Percentiles rank a stretch among this genome's conserved stretches.
phyloP scores from a whole-genome alignment of 2,888 invertebrate species.

The Tetropium fuscum region DNA sequence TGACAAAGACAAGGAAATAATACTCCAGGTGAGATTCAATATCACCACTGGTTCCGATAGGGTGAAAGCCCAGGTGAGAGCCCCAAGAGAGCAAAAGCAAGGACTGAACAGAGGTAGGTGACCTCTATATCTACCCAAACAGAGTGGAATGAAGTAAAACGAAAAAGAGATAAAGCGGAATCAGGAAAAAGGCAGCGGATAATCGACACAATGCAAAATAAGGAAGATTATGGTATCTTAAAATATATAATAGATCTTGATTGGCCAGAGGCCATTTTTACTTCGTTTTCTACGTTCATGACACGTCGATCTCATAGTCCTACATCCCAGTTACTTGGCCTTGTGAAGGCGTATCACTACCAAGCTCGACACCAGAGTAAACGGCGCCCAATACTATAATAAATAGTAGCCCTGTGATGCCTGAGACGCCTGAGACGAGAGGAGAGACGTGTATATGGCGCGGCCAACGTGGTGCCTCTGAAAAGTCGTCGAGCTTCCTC shows the following conservation, averaged over 20 bases:
- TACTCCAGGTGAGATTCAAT: conserved; percentile 9
- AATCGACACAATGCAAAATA: background rate
- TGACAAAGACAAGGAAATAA: conserved; percentile 8
- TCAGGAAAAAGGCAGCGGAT: background rate
- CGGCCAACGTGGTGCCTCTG: too few relatives aligned
- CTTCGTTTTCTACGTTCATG: too few relatives aligned
- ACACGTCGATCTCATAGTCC: too few relatives aligned
- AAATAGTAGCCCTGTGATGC: too few relatives aligned
- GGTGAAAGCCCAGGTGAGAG: background rate
- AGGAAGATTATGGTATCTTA: background rate
- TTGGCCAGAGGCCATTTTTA: conserved; percentile 8
- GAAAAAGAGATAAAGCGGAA: background rate
- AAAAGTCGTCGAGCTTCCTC: too few relatives aligned
- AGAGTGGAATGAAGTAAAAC: conserved; percentile 2
- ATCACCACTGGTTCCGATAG: background rate
- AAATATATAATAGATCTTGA: background rate
- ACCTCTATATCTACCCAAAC: background rate
- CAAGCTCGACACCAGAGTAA: too few relatives aligned
- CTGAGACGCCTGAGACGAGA: too few relatives aligned
- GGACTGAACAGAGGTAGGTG: background rate
- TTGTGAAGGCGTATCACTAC: too few relatives aligned
- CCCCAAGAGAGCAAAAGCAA: background rate
- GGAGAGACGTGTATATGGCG: too few relatives aligned
- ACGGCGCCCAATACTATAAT: too few relatives aligned
- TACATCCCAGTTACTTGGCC: too few relatives aligned